Conservation (phyloP, 2,888 invertebrate species). For the Drosophila anomelani region DNA sequence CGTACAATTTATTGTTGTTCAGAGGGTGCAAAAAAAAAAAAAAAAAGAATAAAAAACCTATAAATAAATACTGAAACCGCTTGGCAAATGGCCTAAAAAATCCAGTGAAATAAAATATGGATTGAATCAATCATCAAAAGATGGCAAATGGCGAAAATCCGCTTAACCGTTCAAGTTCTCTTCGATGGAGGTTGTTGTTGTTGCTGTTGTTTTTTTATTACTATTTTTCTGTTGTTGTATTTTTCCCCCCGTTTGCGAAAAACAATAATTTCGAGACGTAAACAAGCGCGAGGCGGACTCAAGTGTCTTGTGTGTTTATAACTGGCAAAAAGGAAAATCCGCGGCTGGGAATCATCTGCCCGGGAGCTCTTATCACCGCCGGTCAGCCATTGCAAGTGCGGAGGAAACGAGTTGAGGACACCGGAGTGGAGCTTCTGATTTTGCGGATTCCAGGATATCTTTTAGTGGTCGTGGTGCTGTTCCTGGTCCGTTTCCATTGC, state of each 20-base stretch:
- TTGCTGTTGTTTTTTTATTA: neutral
- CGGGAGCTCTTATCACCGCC: slow-evolving; percentile 26
- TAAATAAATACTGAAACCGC: slow-evolving; percentile 29
- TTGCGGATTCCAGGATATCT: slow-evolving; percentile 4
- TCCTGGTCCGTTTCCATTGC: slow-evolving; percentile 1
- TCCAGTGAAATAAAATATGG: slow-evolving; percentile 13
- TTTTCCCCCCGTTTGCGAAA: neutral
- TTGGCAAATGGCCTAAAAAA: slow-evolving; percentile 24
- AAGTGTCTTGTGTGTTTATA: slow-evolving; percentile 26
- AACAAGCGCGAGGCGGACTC: slow-evolving; percentile 15
- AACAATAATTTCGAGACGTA: slow-evolving; percentile 22
- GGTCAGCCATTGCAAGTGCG: slow-evolving; percentile 11
- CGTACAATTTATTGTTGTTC: neutral
- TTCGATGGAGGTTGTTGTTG: neutral
- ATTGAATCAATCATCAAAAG: slow-evolving; percentile 27
- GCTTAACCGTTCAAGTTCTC: slow-evolving; percentile 22
- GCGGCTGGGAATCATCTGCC: slow-evolving; percentile 14
- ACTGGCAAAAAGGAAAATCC: neutral
- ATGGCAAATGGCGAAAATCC: slow-evolving; percentile 29
- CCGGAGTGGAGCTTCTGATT: neutral
- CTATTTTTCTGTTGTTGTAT: neutral
- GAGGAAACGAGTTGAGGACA: neutral
- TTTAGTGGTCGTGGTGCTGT: neutral
- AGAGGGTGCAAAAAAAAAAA: neutral
- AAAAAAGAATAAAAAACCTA: neutral